These are phyloP conservation scores for Orchestia grillus DNA, from an alignment of 1,140 invertebrate species.

Conservation along the genomic window DNA sequence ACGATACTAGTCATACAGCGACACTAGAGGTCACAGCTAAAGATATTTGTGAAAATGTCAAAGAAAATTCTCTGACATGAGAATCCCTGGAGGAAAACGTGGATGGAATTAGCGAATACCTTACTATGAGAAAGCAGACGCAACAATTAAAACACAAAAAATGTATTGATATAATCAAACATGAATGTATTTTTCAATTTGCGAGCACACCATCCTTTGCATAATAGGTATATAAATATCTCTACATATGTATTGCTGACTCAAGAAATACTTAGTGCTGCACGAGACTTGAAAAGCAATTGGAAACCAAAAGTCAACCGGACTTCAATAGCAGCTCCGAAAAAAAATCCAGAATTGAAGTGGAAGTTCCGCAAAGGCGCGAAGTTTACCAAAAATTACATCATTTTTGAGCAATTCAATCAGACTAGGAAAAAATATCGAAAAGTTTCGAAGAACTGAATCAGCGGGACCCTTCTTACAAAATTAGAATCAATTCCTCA, in stretches of 20 bases:
- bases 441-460: neutral
- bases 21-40: no score
- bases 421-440: neutral
- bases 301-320: neutral
- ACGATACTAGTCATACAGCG: no score
- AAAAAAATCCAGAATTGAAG: neutral
- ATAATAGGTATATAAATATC: neutral
- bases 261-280: neutral
- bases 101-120: no score
- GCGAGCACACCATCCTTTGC: neutral
- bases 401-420: conserved; percentile 11
- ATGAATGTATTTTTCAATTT: neutral
- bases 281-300: neutral
- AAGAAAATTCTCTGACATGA: no score
- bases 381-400: neutral
- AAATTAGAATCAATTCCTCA: conserved; percentile 17
- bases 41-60: no score
- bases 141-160: no score
- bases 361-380: neutral
- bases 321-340: neutral
- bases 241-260: no score
- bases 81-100: no score
- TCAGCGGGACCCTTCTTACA: neutral
- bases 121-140: no score
- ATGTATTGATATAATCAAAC: neutral